Evolutionary conservation across 2,113 vertebrate species (phyloP), one percentile per base, ranked within the genome.

Genomic region (Lepus timidus): DNA sequence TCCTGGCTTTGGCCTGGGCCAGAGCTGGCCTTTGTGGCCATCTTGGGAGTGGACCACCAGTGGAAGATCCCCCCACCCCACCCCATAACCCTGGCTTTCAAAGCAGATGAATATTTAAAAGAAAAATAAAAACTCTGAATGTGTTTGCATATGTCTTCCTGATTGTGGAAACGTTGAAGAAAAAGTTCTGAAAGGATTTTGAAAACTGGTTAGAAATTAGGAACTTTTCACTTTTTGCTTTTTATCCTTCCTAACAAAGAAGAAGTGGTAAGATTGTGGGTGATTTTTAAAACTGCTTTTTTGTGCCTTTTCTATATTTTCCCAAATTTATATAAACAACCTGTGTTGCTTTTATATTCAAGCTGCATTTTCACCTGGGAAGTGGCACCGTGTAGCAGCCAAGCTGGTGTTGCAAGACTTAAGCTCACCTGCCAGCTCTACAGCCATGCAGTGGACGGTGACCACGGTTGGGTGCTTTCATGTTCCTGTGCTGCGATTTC

Each of bases 141-240:
- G 2, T 11, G n/a, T 17, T 36, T 29, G 2, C 27, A 64, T 23
- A 58, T 74, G 25, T 22, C 22, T 51, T 44, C 0, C 11, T 79
- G 39, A 75, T 88, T 80, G 51, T 96, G 36, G n/a, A 78, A 52
- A 31, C 14, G 61, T 25, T 39, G 6, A 84, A 87, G 75, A 19
- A 61, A 52, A 39, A 4, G 4, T 52, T n/a, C 44, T 39, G 11
- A 62, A 61, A 81, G 49, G n/a, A 67, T 52, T 93, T 39, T 87
- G 71, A 62, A 55, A 92, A 51, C 14, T 19, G 6, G 8, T 82
- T 79, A 76, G 67, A 95, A 79, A 80, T 75, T 80, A 82, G 83
- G 23, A 12, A 3, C 67, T 39, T 94, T 85, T 81, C 10, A 16
- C 33, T 71, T 85, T 92, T 95, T 93, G 67, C 16, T 87, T 91